phyloP scores from a whole-genome alignment of 2,888 invertebrate species.

The Lymantria dispar region DNA sequence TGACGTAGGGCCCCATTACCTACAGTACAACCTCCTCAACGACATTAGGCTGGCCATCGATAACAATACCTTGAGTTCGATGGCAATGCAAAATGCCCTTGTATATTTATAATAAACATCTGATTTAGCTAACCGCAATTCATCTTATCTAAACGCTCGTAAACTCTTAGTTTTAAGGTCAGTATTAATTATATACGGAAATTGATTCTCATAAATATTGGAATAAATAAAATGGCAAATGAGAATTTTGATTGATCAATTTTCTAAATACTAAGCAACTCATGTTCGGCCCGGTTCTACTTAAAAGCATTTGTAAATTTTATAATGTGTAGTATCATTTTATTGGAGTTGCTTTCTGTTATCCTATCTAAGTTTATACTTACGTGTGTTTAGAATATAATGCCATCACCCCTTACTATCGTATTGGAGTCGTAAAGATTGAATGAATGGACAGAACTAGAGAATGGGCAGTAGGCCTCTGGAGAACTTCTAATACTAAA shows the following conservation, averaged over 20 bases:
- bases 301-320: not conserved
- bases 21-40: too few relatives aligned
- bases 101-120: not conserved
- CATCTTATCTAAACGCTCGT: not conserved
- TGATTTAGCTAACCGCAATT: not conserved
- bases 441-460: too few relatives aligned
- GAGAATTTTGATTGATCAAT: constrained; percentile 34
- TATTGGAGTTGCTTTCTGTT: too few relatives aligned
- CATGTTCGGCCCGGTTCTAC: not conserved
- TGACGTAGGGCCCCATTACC: too few relatives aligned
- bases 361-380: too few relatives aligned
- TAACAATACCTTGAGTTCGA: too few relatives aligned
- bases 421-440: too few relatives aligned
- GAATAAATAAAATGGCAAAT: constrained; percentile 30
- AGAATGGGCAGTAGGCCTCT: too few relatives aligned
- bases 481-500: too few relatives aligned
- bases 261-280: constrained; percentile 16
- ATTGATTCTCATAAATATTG: constrained; percentile 28
- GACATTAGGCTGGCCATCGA: too few relatives aligned
- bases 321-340: not conserved
- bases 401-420: too few relatives aligned
- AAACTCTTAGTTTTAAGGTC: constrained; percentile 23
- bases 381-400: too few relatives aligned
- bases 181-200: constrained; percentile 33
- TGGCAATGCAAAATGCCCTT: not conserved